Base-by-base conservation (phyloP, 2,888 invertebrate species). In the Crioceris asparagi region DNA sequence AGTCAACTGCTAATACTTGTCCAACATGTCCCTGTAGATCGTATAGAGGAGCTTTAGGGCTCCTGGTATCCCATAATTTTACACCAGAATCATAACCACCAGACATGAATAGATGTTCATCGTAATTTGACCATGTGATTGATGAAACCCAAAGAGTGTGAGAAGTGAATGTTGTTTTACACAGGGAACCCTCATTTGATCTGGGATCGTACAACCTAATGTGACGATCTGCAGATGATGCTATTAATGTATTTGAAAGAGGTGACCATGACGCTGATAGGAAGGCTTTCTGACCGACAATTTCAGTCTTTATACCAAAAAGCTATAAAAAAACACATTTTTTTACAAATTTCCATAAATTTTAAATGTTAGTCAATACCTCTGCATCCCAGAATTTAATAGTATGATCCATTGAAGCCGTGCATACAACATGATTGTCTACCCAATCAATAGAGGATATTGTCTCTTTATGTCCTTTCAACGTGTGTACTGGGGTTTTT, bases 51-150 rank as follows among this genome's bases (percentile, higher is more conserved):
- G 90, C 87, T 57, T 85, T 84, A 0, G 91, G 83, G 60, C 93
- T 91, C 60, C 94, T 74, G 3, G 81, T 80, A 64, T 98, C 97
- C 98, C 98, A 98, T 32, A 97, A 69, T 66, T 97, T 97, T 41
- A 93, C 79, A 43, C 82, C 70, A 47, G 81, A 77, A 58, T 98
- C 97, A 57, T 93, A 91, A 0, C 90, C 83, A 2, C 90, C 93
- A 1, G 94, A 94, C 15, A 96, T 72, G 62, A 98, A 97, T 10
- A 88, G 69, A 51, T 87, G 74, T 53, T 87, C 83, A 43, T 83
- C 72, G 0, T 75, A 77, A 15, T 72, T 78, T 0, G 91, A 90
- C 97, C 97, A 97, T 46, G 76, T 70, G 0, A 96, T 88, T 1
- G 82, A 73, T 49, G 88, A 84, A 11, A 97, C 86, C 96, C 96